Evolutionary conservation across 2,797 vertebrate species (phyloP).

Genomic region (Petrocephalus schoutedeni): DNA sequence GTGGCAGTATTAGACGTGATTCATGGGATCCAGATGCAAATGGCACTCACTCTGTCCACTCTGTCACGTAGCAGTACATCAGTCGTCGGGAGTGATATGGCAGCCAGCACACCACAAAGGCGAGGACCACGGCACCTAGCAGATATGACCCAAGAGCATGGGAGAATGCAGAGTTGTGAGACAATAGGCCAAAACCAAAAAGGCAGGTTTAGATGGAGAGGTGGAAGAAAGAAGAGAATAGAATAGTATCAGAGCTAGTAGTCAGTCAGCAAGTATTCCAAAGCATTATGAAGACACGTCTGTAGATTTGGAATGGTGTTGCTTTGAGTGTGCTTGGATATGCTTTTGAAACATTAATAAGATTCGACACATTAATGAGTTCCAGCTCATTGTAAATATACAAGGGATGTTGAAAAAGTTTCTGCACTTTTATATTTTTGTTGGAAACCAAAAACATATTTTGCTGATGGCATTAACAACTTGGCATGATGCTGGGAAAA

Average conservation of each 20-base stretch:
- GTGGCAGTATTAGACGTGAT: not conserved
- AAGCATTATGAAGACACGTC: not conserved
- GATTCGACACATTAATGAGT: not conserved
- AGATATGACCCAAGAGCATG: not conserved
- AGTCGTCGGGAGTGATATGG: slow-evolving; percentile 87
- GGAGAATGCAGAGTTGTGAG: not conserved
- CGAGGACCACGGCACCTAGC: slow-evolving; percentile 84
- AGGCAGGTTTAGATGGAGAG: not conserved
- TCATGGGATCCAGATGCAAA: not conserved
- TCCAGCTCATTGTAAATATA: not conserved
- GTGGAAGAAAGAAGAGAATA: not conserved
- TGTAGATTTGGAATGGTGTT: not conserved
- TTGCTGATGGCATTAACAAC: too few relatives aligned
- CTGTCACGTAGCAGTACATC: slow-evolving; percentile 87
- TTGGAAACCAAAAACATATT: too few relatives aligned
- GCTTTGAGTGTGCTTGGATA: not conserved
- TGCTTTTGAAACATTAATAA: not conserved
- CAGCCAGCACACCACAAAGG: slow-evolving; percentile 94
- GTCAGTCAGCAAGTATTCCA: not conserved
- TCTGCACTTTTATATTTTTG: too few relatives aligned
- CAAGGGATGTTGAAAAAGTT: too few relatives aligned
- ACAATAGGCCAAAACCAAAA: not conserved
- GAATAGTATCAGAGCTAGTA: not conserved
- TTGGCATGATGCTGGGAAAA: too few relatives aligned
- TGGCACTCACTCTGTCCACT: slow-evolving; percentile 84